These are phyloP conservation scores for Thera obeliscata DNA, from an alignment of 2,888 invertebrate species.

Conservation along the genomic window DNA sequence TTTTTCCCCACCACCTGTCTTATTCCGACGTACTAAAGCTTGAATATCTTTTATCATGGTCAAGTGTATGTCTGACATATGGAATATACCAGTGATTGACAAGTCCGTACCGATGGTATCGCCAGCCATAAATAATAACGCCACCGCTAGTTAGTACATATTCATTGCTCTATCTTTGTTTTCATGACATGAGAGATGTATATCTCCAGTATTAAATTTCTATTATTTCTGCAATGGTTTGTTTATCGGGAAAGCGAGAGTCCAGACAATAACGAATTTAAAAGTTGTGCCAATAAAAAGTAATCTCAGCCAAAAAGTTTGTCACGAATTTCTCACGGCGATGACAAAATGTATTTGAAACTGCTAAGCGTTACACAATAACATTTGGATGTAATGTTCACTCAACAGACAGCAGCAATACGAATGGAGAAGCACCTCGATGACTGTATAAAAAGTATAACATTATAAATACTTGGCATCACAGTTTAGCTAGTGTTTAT, in stretches of 20 bases:
- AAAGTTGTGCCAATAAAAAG: slow-evolving; percentile 16
- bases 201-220: not conserved
- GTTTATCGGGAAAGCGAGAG: slow-evolving; percentile 2
- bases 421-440: slow-evolving; percentile 41
- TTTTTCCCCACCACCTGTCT: slow-evolving; percentile 40
- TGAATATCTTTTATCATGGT: slow-evolving; percentile 43
- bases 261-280: not conserved
- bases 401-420: slow-evolving; percentile 20
- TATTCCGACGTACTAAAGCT: slow-evolving; percentile 53
- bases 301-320: slow-evolving; percentile 24
- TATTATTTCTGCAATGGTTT: slow-evolving; percentile 4
- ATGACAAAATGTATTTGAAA: slow-evolving; percentile 24
- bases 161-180: slow-evolving; percentile 67
- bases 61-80: slow-evolving; percentile 60
- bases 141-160: slow-evolving; percentile 80
- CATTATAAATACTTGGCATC: no score
- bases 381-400: slow-evolving; percentile 21
- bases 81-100: slow-evolving; percentile 73
- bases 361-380: not conserved
- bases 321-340: slow-evolving; percentile 26
- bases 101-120: slow-evolving; percentile 79
- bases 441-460: slow-evolving; percentile 48
- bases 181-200: slow-evolving; percentile 24
- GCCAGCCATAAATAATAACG: slow-evolving; percentile 78
- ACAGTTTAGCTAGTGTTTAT: no score